Percentiles rank a stretch among this genome's conserved stretches.
Evolutionary conservation across 23 tunicate genomes (phyloP).

Genomic region (Diplosoma virens): DNA sequence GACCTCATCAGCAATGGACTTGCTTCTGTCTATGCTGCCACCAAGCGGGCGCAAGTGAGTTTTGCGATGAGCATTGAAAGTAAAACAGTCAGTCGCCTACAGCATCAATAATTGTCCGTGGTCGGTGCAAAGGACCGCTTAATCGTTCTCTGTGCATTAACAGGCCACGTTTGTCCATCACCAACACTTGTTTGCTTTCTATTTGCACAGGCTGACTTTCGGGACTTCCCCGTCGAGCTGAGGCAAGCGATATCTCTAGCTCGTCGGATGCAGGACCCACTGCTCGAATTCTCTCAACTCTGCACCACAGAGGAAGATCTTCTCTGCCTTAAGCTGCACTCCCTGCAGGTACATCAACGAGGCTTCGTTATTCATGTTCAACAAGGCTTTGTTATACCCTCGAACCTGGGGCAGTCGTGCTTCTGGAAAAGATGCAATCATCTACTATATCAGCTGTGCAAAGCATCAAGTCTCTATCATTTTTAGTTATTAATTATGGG

Average conservation of each 20-base stretch:
- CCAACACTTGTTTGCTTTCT: not conserved
- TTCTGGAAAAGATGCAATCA: too few relatives aligned
- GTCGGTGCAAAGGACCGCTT: too few relatives aligned
- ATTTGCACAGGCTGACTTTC: constrained; percentile 63
- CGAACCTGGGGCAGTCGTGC: too few relatives aligned
- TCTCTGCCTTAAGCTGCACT: constrained; percentile 79
- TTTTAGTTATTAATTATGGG: too few relatives aligned
- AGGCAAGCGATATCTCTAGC: constrained; percentile 88
- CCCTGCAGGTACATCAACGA: constrained; percentile 63
- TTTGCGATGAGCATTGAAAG: too few relatives aligned
- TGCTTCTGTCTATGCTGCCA: constrained; percentile 72
- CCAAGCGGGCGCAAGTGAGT: constrained; percentile 63
- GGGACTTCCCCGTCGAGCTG: constrained; percentile 88
- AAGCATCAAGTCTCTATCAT: not conserved
- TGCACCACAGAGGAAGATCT: constrained; percentile 86
- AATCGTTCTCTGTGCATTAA: too few relatives aligned
- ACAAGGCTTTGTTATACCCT: too few relatives aligned
- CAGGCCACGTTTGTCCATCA: too few relatives aligned
- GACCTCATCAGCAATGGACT: constrained; percentile 79
- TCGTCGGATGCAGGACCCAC: constrained; percentile 83
- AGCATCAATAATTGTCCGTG: too few relatives aligned
- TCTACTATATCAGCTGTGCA: too few relatives aligned
- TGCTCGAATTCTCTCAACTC: constrained; percentile 91
- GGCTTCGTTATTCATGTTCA: too few relatives aligned
- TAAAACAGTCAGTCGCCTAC: too few relatives aligned